These are phyloP conservation scores for Gopherus flavomarginatus DNA, from an alignment of 2,113 vertebrate genomes.

Conservation along the genomic window DNA sequence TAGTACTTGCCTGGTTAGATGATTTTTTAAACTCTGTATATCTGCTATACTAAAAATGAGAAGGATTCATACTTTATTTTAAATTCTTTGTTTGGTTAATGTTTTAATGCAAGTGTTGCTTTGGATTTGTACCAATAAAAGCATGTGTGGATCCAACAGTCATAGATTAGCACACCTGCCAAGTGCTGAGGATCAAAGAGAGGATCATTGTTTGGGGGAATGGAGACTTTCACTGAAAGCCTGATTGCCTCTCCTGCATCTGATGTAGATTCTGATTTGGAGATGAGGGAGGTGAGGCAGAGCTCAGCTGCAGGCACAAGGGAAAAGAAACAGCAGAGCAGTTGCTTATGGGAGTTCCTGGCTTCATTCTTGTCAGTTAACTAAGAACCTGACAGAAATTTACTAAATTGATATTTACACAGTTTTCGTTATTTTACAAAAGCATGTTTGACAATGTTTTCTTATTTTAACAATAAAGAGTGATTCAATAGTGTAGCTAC, in stretches of 20 bases:
- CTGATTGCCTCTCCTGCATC: conserved; percentile 42
- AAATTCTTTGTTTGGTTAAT: conserved; percentile 44
- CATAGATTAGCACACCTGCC: conserved; percentile 71
- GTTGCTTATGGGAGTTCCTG: conserved; percentile 57
- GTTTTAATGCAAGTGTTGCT: conserved; percentile 59
- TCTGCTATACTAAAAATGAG: conserved; percentile 39
- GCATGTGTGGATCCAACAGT: conserved; percentile 64
- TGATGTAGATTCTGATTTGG: conserved; percentile 58
- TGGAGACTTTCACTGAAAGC: conserved; percentile 58
- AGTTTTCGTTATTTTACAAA: conserved; percentile 35
- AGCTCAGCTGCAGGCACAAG: conserved; percentile 65
- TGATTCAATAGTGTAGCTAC: not conserved
- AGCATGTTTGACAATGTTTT: not conserved
- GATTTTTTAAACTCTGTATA: not conserved
- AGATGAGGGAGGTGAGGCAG: conserved; percentile 42
- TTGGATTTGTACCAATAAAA: conserved; percentile 65
- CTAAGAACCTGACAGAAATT: conserved; percentile 68
- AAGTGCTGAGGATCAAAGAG: conserved; percentile 67
- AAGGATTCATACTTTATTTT: conserved; percentile 63
- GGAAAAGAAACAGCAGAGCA: conserved; percentile 59
- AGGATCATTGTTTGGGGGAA: conserved; percentile 37
- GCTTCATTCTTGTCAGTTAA: conserved; percentile 46
- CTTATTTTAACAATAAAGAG: not conserved
- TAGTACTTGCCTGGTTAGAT: not conserved
- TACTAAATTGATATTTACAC: conserved; percentile 59